These are phyloP conservation scores for Nycteola revayana DNA, from an alignment of 2,888 invertebrate genomes.

Conservation along the genomic window DNA sequence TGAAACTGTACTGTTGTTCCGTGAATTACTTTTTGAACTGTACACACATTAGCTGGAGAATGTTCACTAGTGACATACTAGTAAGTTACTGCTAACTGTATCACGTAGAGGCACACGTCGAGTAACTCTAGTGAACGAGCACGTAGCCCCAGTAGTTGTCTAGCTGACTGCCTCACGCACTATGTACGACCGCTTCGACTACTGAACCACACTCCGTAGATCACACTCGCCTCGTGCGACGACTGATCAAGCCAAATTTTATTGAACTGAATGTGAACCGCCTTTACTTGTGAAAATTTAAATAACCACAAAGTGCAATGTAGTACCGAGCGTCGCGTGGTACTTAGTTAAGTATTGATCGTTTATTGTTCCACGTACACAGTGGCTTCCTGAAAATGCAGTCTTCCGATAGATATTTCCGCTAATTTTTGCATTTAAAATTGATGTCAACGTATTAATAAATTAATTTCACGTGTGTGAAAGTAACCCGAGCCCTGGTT, in stretches of 20 bases:
- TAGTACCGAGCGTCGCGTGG: conserved; percentile 63
- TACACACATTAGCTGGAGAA: conserved; percentile 54
- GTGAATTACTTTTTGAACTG: conserved; percentile 57
- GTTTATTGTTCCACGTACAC: conserved; percentile 70
- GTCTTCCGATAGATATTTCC: conserved; percentile 81
- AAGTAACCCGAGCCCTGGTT: conserved; percentile 23
- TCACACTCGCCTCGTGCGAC: conserved; percentile 59
- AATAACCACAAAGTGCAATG: conserved; percentile 69
- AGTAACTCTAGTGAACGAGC: conserved; percentile 26
- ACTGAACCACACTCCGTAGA: conserved; percentile 68
- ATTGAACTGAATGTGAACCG: conserved; percentile 75
- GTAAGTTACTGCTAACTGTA: conserved; percentile 33
- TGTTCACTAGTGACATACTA: conserved; percentile 34
- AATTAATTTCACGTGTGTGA: conserved; percentile 32
- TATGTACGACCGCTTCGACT: conserved; percentile 37
- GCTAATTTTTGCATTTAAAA: conserved; percentile 74
- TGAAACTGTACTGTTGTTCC: conserved; percentile 57
- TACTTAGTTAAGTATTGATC: conserved; percentile 74
- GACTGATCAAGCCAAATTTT: conserved; percentile 76
- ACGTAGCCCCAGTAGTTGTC: conserved; percentile 37
- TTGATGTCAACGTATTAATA: conserved; percentile 54
- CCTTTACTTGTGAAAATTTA: conserved; percentile 69
- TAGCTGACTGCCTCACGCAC: conserved; percentile 56
- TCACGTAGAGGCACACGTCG: conserved; percentile 42
- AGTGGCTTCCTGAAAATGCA: conserved; percentile 79